phyloP scores from a whole-genome alignment of 2,888 invertebrate genomes.

The Meta bourneti region DNA sequence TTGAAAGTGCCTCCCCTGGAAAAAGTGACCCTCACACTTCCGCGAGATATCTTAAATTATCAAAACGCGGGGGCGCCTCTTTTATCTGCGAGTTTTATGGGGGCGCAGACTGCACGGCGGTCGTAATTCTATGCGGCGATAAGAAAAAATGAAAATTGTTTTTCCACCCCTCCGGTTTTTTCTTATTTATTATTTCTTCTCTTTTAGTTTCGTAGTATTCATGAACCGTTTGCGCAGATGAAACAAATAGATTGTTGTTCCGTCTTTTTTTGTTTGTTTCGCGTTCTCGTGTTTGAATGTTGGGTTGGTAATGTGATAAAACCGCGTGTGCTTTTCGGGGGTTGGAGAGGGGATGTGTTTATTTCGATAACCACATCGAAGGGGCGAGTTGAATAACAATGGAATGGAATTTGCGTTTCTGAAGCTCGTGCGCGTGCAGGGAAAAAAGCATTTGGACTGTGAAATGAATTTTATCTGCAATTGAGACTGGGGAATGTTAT shows the following conservation, averaged over 20 bases:
- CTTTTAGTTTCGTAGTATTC: neutral
- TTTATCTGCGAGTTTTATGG: slow-evolving; percentile 55
- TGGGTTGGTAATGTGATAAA: slow-evolving; percentile 36
- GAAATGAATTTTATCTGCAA: neutral
- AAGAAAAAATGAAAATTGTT: slow-evolving; percentile 44
- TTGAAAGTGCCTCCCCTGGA: neutral
- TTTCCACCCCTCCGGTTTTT: slow-evolving; percentile 10
- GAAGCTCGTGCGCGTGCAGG: neutral
- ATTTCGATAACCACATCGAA: slow-evolving; percentile 30
- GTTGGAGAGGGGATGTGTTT: neutral
- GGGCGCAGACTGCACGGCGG: slow-evolving; percentile 6
- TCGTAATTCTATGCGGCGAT: slow-evolving; percentile 44
- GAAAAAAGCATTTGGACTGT: neutral
- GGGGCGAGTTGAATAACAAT: slow-evolving; percentile 15
- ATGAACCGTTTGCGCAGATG: neutral
- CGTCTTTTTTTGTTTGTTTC: neutral
- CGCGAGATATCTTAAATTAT: slow-evolving; percentile 48
- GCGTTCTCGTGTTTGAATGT: slow-evolving; percentile 1
- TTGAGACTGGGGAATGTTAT: too few species aligned
- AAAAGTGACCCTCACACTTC: neutral
- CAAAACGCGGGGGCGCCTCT: slow-evolving; percentile 8
- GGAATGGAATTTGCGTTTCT: neutral
- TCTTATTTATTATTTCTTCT: neutral
- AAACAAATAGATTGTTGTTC: neutral
- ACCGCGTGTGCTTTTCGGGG: neutral